Base-by-base conservation (phyloP, 2,113 vertebrate genomes). In the Tachysurus fulvidraco region DNA sequence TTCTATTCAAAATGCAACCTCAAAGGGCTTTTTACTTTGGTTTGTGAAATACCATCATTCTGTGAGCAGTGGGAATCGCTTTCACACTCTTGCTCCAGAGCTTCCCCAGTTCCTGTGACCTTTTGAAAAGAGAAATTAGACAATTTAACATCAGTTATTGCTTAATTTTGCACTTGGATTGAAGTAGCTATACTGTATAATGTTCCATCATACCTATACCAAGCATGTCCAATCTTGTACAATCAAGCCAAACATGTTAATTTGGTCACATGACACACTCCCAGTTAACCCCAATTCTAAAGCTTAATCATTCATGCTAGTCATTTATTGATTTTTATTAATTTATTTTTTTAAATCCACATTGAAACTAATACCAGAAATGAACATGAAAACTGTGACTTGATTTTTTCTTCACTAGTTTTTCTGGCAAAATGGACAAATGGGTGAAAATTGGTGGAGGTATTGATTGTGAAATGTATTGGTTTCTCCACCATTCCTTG, bases 1-100 rank as follows among this genome's bases (percentile, higher is more conserved):
- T 12, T 54, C 44, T 67, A 25, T 57, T 57, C 50, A 71, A 71
- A 83, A 83, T 71, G 82, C 11, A 50, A 83, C 17, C 44, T 69
- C 81, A 50, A 30, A 28, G 62, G 64, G 64, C 46, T 65, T 46
- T 54, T 50, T 81, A 23, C 59, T 69, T 30, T 50, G 50, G 28
- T 55, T 64, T 30, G 50, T 71, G 25, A 71, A 67, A 36, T 21
- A 41, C 28, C 46, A 21, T 4, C n/a, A 17, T 50, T 64, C 41
- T 44, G 19, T 62, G 57, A 60, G 36, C 57, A 25, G 1, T 41
- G 59, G 57, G 57, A 78, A 17, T 59, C 23, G 19, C 16, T 81
- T 60, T 3, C 30, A 41, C 25, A 46, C 64, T 83, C 64, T 41
- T 44, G 21, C 25, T 50, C 60, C 60, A 50, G 23, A 52, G n/a